Base-by-base conservation (phyloP, 2,888 invertebrate genomes). In the Drosophila yooni region DNA sequence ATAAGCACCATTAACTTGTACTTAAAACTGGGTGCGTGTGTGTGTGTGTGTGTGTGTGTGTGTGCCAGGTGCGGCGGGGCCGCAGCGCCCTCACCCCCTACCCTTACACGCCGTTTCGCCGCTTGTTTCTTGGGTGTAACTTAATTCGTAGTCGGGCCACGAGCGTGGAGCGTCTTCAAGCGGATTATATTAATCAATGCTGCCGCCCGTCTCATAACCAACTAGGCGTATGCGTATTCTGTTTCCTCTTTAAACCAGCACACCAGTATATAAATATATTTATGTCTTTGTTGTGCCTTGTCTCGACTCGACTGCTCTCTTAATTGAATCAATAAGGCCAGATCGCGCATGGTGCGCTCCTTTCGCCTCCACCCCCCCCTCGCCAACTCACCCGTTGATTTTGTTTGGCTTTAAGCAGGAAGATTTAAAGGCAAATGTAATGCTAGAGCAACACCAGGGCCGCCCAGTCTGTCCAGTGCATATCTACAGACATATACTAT, bases 111-210 rank as follows among this genome's bases (percentile, higher is more conserved):
- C 3, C 18, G 25, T 46, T 29, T n/a, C n/a, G 27, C n/a, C 57
- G 4, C 52, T 27, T 38, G 68, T 50, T 70, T 46, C 71, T 66
- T 54, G 67, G 64, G 62, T 83, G 88, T 82, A 84, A 79, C 86
- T 83, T 82, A 82, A 88, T 74, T 80, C 83, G 70, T 79, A 59
- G 74, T 59, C 64, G 60, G 66, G 63, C 65, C 61, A 83, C 36
- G 43, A 73, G 63, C 67, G 51, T 74, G 71, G 54, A 77, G 78
- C 90, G 84, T 89, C 91, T 91, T 91, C 88, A 91, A 91, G 91
- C 91, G 91, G 91, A 91, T 91, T 91, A 91, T 91, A 91, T 91
- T 91, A 91, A 91, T 91, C 91, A 91, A 88, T 91, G 90, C 79
- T 66, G 77, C 67, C 61, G 71, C 51, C 67, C 59, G 46, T 79